Percentiles rank a stretch among this genome's conserved stretches.
These are phyloP conservation scores for Opisthocomus hoazin DNA, from an alignment of 2,113 vertebrate genomes.

Conservation along the genomic window DNA sequence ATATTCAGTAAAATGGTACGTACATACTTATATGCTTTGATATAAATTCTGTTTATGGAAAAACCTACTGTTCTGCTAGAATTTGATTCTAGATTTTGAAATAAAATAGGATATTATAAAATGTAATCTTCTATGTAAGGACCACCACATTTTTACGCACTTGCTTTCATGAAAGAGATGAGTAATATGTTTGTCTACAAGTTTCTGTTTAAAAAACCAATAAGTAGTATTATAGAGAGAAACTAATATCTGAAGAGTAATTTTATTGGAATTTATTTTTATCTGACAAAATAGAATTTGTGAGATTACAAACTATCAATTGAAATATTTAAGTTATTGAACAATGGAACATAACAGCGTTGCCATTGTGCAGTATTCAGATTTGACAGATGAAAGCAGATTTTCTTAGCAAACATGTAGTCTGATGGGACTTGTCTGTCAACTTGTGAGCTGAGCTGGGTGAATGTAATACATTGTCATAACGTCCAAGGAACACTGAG, in stretches of 20 bases:
- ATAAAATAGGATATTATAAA: not conserved
- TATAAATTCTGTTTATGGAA: not conserved
- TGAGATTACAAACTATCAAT: not conserved
- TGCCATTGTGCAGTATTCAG: not conserved
- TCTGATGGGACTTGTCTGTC: constrained; percentile 9
- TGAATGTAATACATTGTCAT: not conserved
- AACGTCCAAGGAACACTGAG: not conserved
- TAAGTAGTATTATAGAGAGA: not conserved
- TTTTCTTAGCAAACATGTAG: not conserved
- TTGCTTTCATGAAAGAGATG: not conserved
- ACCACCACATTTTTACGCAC: not conserved
- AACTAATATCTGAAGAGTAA: not conserved
- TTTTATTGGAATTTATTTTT: not conserved
- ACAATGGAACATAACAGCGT: not conserved
- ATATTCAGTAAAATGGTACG: not conserved
- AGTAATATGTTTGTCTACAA: not conserved
- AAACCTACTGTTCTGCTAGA: not conserved
- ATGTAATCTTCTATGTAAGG: not conserved
- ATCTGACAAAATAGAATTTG: not conserved
- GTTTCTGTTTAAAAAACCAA: not conserved
- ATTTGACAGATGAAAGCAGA: not conserved
- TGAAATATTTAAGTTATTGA: constrained; percentile 33
- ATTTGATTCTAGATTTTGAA: not conserved
- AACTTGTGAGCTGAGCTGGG: not conserved
- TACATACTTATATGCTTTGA: not conserved